Evolutionary conservation across 2,797 vertebrate genomes (phyloP), one percentile per base, ranked within the genome.

Genomic region (Sebastes goodei): DNA sequence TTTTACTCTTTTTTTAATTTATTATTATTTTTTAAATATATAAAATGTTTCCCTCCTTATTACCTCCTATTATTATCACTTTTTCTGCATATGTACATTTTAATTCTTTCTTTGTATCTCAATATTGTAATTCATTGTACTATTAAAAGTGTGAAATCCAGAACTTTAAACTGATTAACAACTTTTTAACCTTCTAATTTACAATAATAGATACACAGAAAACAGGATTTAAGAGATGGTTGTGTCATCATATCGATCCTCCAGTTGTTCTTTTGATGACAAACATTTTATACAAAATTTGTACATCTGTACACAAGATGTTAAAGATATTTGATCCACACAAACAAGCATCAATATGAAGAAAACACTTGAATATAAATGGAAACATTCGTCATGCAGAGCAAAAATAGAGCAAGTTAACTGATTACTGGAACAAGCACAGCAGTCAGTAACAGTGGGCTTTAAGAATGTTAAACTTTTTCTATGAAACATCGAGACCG

Each of bases 21-120:
- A 42, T 42, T 42, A 42, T 42, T 42, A 15, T 42, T 15, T 14
- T 38, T 38, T 38, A 14, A 38, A 2, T 38, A 38, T 38, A 38
- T 38, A 0, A 0, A 38, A 15, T 42, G 0, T 42, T 6, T 1
- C 0, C 38, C 38, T 3, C 38, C 38, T 42, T 15, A 42, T 42
- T 42, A 15, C 38, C 38, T 42, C 1, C 14, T 42, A 42, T 3
- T 42, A 42, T 42, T 42, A 42, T 15, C 2, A 42, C 38, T 42
- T 38, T 38, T 38, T 38, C 35, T 14, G 35, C 0, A 38, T 38
- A 38, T 0, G 35, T 0, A 15, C 14, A 1, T 42, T 42, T 42
- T 15, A 0, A 0, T 42, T 42, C 38, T 42, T 7, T 42, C 38
- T 6, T 38, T 59, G 14, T 6, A 27, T 59, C 15, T 59, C 11